Evolutionary conservation across 2,797 vertebrate genomes (phyloP).

Genomic region (Etheostoma nigrum): DNA sequence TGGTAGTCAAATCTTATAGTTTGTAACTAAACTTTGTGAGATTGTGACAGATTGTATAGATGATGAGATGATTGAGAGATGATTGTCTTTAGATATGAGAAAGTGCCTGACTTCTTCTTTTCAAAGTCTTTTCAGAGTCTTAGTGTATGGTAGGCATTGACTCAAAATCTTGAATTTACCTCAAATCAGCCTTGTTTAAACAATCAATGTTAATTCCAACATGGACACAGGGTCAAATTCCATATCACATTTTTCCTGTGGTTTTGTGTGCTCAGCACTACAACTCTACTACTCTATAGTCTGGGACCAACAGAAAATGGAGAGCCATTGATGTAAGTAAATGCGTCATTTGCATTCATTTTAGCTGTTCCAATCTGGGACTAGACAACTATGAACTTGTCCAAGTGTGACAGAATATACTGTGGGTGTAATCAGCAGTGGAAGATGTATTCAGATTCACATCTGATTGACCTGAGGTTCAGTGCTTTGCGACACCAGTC

Average conservation of each 20-base stretch:
- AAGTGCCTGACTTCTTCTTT: too few relatives aligned
- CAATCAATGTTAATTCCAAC: conserved; percentile 64
- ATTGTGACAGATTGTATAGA: too few relatives aligned
- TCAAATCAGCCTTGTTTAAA: conserved; percentile 2
- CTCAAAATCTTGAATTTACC: not conserved
- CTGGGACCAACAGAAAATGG: conserved; percentile 1
- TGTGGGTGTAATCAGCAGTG: not conserved
- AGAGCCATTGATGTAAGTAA: conserved; percentile 34
- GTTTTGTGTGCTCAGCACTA: conserved; percentile 10
- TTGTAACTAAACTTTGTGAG: too few relatives aligned
- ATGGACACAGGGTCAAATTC: conserved; percentile 74
- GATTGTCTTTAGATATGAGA: too few relatives aligned
- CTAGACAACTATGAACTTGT: not conserved
- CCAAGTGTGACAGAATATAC: not conserved
- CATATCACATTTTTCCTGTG: conserved; percentile 34
- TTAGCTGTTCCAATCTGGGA: not conserved
- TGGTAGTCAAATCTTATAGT: too few relatives aligned
- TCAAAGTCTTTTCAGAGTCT: too few relatives aligned
- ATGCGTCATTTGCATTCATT: conserved; percentile 34
- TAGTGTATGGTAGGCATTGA: not conserved
- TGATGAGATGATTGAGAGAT: too few relatives aligned
- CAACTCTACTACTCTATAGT: conserved; percentile 17
- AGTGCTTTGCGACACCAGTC: too few relatives aligned
- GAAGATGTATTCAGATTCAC: too few relatives aligned
- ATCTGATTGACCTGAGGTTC: too few relatives aligned